These are phyloP conservation scores for Columba guinea DNA, from an alignment of 2,797 vertebrate species.

Conservation along the genomic window DNA sequence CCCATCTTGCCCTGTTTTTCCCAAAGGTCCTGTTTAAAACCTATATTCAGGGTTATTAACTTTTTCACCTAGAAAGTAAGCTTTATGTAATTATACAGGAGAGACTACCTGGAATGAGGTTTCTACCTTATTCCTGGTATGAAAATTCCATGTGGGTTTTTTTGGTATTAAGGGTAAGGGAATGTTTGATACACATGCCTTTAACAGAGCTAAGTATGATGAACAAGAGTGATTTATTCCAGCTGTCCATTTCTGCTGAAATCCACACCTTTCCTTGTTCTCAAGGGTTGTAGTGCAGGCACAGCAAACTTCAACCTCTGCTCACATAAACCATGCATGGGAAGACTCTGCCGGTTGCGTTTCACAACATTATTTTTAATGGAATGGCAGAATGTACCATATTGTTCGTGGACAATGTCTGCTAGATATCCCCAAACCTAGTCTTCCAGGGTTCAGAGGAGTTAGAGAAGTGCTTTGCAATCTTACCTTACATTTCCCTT, in stretches of 20 bases:
- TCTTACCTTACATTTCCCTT: neutral
- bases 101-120: neutral
- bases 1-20: neutral
- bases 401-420: neutral
- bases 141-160: neutral
- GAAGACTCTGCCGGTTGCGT: neutral
- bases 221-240: neutral
- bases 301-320: neutral
- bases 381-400: neutral
- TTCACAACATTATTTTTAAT: neutral
- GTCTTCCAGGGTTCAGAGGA: neutral
- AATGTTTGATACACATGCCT: neutral
- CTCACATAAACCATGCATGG: neutral
- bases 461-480: neutral
- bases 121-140: neutral
- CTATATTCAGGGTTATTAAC: constrained; percentile 19
- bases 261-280: neutral
- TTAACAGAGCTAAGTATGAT: neutral
- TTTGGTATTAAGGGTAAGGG: neutral
- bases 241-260: neutral
- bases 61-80: constrained; percentile 9
- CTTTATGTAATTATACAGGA: constrained; percentile 3
- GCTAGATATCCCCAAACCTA: neutral
- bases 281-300: neutral
- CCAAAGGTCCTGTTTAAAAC: neutral